Evolutionary conservation across 2,113 vertebrate genomes (phyloP).

Genomic region (Emydocephalus ijimae): DNA sequence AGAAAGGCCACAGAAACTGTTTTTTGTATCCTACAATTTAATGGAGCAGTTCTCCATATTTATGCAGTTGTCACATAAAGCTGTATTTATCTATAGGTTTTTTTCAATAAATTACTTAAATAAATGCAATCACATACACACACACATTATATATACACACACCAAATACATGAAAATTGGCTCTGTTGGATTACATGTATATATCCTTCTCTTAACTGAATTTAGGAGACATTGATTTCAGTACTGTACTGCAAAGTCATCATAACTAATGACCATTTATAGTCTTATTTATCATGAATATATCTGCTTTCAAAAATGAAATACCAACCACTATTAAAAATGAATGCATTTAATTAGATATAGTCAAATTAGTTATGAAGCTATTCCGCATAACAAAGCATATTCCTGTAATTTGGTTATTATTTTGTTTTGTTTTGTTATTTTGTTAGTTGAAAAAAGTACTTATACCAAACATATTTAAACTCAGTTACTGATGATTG

Average conservation of each 20-base stretch:
- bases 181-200: not conserved
- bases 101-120: not conserved
- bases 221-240: not conserved
- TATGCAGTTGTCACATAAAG: not conserved
- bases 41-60: not conserved
- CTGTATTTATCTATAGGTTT: not conserved
- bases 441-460: not conserved
- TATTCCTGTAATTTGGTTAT: not conserved
- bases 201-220: not conserved
- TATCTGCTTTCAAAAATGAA: not conserved
- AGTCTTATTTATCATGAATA: not conserved
- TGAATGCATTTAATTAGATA: not conserved
- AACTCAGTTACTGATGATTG: not conserved
- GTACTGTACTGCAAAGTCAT: not conserved
- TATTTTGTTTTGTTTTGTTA: not conserved
- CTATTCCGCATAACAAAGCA: not conserved
- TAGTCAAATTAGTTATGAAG: not conserved
- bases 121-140: not conserved
- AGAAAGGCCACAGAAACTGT: not conserved
- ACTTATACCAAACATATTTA: not conserved
- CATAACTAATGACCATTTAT: not conserved
- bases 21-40: not conserved
- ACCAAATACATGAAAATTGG: not conserved
- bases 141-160: not conserved
- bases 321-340: not conserved